Conservation (phyloP, 2,113 vertebrate genomes). For the Chamaea fasciata region DNA sequence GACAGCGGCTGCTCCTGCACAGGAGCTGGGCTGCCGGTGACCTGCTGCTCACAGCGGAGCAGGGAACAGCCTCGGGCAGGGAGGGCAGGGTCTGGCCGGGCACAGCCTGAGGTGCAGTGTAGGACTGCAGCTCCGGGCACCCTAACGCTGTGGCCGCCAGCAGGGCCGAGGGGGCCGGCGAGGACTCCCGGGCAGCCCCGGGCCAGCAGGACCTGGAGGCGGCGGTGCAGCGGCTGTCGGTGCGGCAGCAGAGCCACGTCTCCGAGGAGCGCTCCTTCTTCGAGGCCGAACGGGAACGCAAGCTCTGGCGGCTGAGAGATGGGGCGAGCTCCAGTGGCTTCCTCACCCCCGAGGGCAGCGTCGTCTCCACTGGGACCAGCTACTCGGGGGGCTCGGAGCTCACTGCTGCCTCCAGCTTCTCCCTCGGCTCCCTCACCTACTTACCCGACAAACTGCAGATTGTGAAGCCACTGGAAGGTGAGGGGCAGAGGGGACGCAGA, state of each 20-base stretch:
- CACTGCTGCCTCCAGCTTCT: conserved; percentile 69
- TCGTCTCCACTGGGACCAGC: conserved; percentile 76
- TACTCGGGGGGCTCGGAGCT: conserved; percentile 73
- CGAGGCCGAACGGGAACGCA: conserved; percentile 76
- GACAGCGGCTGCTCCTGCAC: neutral
- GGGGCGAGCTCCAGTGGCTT: conserved; percentile 76
- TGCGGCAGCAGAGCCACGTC: conserved; percentile 73
- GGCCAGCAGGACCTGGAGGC: conserved; percentile 81
- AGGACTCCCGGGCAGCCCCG: conserved; percentile 67
- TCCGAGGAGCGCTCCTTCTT: conserved; percentile 80
- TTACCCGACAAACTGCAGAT: conserved; percentile 86
- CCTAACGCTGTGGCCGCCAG: fast-evolving
- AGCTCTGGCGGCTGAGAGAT: conserved; percentile 67
- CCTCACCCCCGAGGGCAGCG: conserved; percentile 80
- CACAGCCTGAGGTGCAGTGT: fast-evolving
- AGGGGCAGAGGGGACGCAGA: neutral
- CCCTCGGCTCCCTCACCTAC: conserved; percentile 75
- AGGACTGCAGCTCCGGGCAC: fast-evolving
- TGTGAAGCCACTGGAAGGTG: conserved; percentile 86
- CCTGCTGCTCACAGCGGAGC: neutral
- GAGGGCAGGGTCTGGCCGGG: neutral
- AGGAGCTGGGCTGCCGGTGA: fast-evolving
- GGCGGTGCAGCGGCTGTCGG: conserved; percentile 77
- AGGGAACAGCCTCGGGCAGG: neutral
- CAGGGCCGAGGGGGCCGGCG: neutral